Percentiles rank a stretch among this genome's conserved stretches.
Conservation (phyloP, 2,797 vertebrate genomes). For the Mallotus villosus region DNA sequence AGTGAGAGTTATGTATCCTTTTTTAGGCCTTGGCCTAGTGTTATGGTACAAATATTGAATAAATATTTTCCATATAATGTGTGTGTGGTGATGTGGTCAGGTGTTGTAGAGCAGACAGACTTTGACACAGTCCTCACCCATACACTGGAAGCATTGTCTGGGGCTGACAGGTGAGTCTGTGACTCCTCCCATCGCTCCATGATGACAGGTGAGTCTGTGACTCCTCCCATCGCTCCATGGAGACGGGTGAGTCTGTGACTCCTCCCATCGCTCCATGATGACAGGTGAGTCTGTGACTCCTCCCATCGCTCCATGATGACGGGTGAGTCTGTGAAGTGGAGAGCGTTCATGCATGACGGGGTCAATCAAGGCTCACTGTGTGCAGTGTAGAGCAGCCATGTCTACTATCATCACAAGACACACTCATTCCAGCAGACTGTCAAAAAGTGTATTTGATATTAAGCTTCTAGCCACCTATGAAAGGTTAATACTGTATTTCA, state of each 20-base stretch:
- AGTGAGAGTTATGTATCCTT: background rate
- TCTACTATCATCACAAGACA: background rate
- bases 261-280: slow-evolving; percentile 15
- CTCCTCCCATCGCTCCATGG: slow-evolving; percentile 19
- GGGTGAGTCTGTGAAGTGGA: too few relatives aligned
- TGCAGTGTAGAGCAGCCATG: background rate
- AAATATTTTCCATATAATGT: slow-evolving; percentile 43
- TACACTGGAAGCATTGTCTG: background rate
- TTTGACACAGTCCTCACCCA: background rate
- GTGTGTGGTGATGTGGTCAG: background rate
- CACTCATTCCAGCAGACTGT: too few relatives aligned
- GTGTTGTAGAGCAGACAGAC: background rate
- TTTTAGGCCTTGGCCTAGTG: slow-evolving; percentile 15
- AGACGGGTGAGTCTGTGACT: slow-evolving; percentile 27
- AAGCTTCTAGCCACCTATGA: background rate
- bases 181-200: slow-evolving; percentile 30
- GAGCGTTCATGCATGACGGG: slow-evolving; percentile 42
- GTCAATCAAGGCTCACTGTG: slow-evolving; percentile 25
- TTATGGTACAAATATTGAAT: slow-evolving; percentile 29
- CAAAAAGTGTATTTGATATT: background rate
- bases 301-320: too few relatives aligned
- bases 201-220: slow-evolving; percentile 26
- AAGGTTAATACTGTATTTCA: background rate
- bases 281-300: slow-evolving; percentile 28
- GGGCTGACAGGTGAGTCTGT: slow-evolving; percentile 6